Percentiles rank a stretch among this genome's conserved stretches.
Evolutionary conservation across 1,140 invertebrate genomes (phyloP).

Genomic region (Drosophila ambigua): DNA sequence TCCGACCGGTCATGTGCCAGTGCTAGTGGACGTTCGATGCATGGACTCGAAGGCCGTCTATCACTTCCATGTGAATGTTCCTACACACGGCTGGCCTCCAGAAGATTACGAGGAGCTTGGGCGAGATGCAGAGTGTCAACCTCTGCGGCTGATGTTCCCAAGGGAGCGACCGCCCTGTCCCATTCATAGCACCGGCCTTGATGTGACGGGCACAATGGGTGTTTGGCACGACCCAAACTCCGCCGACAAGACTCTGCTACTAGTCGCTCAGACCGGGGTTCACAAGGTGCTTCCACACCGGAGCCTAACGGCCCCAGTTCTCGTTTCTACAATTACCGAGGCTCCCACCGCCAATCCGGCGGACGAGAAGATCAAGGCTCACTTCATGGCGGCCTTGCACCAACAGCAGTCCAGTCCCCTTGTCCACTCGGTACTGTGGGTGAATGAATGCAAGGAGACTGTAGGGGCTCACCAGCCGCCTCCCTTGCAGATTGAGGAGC

Average conservation of each 20-base stretch:
- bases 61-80: constrained; percentile 62
- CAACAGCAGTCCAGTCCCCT: constrained; percentile 31
- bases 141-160: constrained; percentile 13
- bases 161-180: constrained; percentile 24
- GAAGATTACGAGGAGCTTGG: neutral
- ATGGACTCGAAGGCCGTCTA: constrained; percentile 36
- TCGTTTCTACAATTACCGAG: constrained; percentile 21
- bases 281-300: constrained; percentile 12
- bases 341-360: neutral
- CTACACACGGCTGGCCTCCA: constrained; percentile 3
- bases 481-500: constrained; percentile 11
- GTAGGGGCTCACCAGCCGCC: neutral
- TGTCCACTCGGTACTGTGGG: constrained; percentile 35
- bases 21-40: constrained; percentile 62
- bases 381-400: constrained; percentile 41
- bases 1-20: constrained; percentile 43
- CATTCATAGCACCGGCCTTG: constrained; percentile 18
- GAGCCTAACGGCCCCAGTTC: neutral
- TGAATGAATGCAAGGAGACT: neutral
- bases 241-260: neutral
- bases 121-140: constrained; percentile 7
- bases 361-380: constrained; percentile 12
- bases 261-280: constrained; percentile 41
- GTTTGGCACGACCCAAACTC: too few relatives aligned
- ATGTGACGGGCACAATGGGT: neutral